Evolutionary conservation across 2,797 vertebrate species (phyloP).

Genomic region (Tolypeutes matacus): DNA sequence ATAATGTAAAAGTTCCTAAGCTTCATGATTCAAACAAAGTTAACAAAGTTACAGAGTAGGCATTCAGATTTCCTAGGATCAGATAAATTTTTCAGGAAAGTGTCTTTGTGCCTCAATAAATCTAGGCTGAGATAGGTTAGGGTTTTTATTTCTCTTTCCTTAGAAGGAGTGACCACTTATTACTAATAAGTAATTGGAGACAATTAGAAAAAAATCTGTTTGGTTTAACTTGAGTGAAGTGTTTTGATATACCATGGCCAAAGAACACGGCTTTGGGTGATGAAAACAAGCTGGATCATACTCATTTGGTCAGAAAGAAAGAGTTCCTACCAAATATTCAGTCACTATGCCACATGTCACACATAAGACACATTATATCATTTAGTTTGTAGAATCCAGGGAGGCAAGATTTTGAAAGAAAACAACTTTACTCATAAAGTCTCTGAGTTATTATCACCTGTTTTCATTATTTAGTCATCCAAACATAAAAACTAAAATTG

Average conservation of each 20-base stretch:
- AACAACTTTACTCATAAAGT: not conserved
- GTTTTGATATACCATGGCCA: not conserved
- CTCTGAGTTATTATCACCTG: not conserved
- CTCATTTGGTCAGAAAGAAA: not conserved
- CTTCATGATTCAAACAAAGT: not conserved
- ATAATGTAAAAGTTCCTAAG: not conserved
- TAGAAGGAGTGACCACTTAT: not conserved
- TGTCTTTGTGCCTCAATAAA: not conserved
- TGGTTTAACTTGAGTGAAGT: not conserved
- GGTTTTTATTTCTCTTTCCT: not conserved
- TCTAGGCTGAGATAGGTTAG: not conserved
- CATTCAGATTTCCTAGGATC: not conserved
- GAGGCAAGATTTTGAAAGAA: slow-evolving; percentile 6
- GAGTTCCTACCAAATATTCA: not conserved
- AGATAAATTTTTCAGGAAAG: not conserved
- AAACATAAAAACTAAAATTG: not conserved
- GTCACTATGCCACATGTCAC: not conserved
- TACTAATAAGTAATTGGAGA: not conserved
- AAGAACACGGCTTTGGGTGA: not conserved
- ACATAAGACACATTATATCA: not conserved
- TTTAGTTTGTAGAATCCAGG: not conserved
- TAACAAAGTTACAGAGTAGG: not conserved
- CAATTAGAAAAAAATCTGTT: not conserved
- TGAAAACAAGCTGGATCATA: not conserved
- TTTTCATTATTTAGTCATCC: not conserved